These are phyloP conservation scores for Tapirus indicus DNA, from an alignment of 2,797 vertebrate species.

Conservation along the genomic window DNA sequence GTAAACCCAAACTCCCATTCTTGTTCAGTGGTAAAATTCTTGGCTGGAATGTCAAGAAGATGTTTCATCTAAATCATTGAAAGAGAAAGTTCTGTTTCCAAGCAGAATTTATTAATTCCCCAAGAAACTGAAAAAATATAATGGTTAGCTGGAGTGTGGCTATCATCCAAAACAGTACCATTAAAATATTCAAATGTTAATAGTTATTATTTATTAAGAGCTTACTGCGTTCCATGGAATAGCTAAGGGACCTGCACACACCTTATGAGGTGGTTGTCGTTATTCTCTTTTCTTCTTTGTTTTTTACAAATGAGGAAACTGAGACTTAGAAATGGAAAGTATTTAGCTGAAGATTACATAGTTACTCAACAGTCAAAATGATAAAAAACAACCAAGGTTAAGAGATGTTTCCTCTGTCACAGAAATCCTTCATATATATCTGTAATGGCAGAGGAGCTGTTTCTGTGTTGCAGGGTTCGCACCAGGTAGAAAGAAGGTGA, in stretches of 20 bases:
- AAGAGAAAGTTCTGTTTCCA: conserved; percentile 36
- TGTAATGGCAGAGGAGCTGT: not conserved
- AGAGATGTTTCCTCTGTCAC: not conserved
- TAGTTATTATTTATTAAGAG: not conserved
- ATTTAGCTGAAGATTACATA: not conserved
- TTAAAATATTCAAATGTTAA: conserved; percentile 8
- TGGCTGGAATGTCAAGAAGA: conserved; percentile 49
- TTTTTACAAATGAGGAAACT: not conserved
- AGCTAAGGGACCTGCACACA: not conserved
- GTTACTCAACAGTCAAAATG: not conserved
- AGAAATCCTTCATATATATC: not conserved
- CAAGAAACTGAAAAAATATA: conserved; percentile 10
- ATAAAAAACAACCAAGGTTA: not conserved
- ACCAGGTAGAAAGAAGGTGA: not conserved
- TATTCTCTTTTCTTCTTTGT: not conserved
- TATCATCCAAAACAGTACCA: not conserved
- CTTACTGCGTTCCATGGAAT: not conserved
- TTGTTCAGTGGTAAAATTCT: conserved; percentile 57
- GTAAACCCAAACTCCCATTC: conserved; percentile 44
- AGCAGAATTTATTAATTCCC: conserved; percentile 31
- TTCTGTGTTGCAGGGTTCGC: not conserved
- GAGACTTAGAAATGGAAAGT: not conserved
- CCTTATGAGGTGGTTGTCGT: not conserved
- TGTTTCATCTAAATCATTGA: conserved; percentile 30
- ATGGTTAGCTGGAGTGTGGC: not conserved